Conservation (phyloP, 2,113 vertebrate species). For the Proterorhinus semilunaris region DNA sequence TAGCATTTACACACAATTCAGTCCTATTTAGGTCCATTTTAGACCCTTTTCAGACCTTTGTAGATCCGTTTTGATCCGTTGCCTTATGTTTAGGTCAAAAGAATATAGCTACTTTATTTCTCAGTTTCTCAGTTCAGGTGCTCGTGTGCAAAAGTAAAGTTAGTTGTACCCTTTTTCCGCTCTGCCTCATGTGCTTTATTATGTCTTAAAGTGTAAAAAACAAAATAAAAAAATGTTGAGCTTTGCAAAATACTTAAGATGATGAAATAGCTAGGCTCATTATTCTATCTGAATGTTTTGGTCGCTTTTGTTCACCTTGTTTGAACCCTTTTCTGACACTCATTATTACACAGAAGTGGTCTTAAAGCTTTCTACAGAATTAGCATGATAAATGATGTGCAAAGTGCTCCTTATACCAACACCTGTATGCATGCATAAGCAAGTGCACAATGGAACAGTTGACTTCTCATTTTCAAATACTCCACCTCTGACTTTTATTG, state of each 20-base stretch:
- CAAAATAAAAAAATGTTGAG: too few relatives aligned
- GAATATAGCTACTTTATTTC: too few relatives aligned
- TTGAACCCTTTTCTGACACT: slow-evolving; percentile 12
- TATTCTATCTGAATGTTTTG: slow-evolving; percentile 29
- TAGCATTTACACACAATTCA: too few relatives aligned
- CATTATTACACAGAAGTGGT: slow-evolving; percentile 4
- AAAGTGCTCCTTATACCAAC: slow-evolving; percentile 8
- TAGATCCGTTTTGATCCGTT: too few relatives aligned
- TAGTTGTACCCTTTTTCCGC: too few relatives aligned
- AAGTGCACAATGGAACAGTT: slow-evolving; percentile 1
- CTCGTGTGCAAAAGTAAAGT: too few relatives aligned
- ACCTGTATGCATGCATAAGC: slow-evolving; percentile 1
- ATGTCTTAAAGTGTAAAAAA: too few relatives aligned
- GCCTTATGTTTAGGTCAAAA: too few relatives aligned
- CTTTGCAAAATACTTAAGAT: slow-evolving; percentile 25
- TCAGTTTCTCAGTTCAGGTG: too few relatives aligned
- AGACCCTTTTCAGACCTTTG: too few relatives aligned
- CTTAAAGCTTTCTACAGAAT: not conserved
- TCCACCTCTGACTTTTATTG: not conserved
- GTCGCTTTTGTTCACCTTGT: slow-evolving; percentile 31
- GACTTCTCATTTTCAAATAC: not conserved
- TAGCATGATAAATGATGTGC: slow-evolving; percentile 6
- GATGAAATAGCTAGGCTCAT: slow-evolving; percentile 42
- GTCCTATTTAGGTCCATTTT: too few relatives aligned
- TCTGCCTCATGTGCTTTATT: too few relatives aligned